Base-by-base conservation (phyloP, 2,888 invertebrate genomes). In the Bhutanitis thaidina region DNA sequence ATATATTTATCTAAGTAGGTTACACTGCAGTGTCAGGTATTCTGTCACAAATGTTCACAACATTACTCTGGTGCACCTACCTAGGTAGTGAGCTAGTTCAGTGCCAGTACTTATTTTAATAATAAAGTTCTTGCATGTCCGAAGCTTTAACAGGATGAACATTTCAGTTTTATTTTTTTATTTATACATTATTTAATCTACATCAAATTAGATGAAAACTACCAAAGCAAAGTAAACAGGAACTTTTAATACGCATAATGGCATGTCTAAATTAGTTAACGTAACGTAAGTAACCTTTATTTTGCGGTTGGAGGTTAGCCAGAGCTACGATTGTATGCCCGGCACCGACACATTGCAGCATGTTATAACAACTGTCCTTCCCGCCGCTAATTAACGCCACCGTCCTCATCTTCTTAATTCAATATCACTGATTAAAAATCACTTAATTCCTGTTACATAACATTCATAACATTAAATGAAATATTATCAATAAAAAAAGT, bases 291-390 rank as follows among this genome's bases (percentile, higher is more conserved):
- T 83, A 77, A 93, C 96, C 96, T 93, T 93, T 94, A 80, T 91
- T 93, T 77, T 92, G 91, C 56, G 98, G 99, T 87, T 94, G 93
- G 66, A 99, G 92, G 91, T 99, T 99, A 62, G 98, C 99, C 74
- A 99, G 90, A 34, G 98, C 99, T 49, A 98, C 96, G 67, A 99
- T 95, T 66, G 94, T 92, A 88, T 99, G 99, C 45, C 98, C 98
- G 75, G 97, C 96, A 64, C 95, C 95, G 61, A 97, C 93, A 89
- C 98, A 98, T 91, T 98, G 97, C 95, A 99, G 95, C 95, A 99
- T 96, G 82, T 98, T 99, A 90, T 96, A 99, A 89, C 97, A 98
- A 90, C 98, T 99, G 90, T 99, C 99, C 90, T 99, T 99, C 65
- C 99, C 99, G 66, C 99, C 99, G 89, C 98, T 99, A 63, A 97